phyloP scores from a whole-genome alignment of 1,140 invertebrate genomes.

The Sitobion miscanthi region DNA sequence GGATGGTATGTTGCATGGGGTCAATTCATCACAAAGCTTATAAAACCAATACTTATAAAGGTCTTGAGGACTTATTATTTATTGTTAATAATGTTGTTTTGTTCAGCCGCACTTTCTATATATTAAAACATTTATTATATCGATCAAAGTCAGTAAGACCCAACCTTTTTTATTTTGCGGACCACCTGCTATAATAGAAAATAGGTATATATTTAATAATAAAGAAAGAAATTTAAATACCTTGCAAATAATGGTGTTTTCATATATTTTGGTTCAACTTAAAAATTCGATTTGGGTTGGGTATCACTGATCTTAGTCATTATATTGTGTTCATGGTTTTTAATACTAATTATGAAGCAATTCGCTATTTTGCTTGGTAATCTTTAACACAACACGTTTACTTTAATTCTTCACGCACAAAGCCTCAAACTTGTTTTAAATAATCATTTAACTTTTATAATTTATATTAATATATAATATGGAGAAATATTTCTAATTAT shows the following conservation, averaged over 20 bases:
- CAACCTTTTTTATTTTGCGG: background rate
- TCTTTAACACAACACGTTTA: background rate
- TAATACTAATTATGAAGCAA: background rate
- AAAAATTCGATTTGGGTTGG: background rate
- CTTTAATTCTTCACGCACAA: background rate
- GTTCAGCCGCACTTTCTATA: background rate
- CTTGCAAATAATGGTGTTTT: background rate
- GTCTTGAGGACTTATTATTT: background rate
- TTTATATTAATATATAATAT: background rate
- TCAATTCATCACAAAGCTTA: constrained; percentile 38
- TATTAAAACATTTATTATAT: background rate
- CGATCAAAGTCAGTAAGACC: background rate
- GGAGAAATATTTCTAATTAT: background rate
- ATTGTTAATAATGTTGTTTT: background rate
- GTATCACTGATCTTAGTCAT: background rate
- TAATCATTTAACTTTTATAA: background rate
- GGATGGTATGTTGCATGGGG: constrained; percentile 24
- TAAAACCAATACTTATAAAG: background rate
- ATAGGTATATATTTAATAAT: background rate
- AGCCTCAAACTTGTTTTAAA: background rate
- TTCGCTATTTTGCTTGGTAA: background rate
- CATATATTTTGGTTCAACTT: background rate
- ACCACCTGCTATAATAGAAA: background rate
- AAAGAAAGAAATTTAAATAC: background rate
- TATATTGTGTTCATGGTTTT: background rate